A percentile compares a stretch with the other conserved stretches of the same genome.
Evolutionary conservation across 2,888 invertebrate species (phyloP).

Genomic region (Pristionchus japonicus): DNA sequence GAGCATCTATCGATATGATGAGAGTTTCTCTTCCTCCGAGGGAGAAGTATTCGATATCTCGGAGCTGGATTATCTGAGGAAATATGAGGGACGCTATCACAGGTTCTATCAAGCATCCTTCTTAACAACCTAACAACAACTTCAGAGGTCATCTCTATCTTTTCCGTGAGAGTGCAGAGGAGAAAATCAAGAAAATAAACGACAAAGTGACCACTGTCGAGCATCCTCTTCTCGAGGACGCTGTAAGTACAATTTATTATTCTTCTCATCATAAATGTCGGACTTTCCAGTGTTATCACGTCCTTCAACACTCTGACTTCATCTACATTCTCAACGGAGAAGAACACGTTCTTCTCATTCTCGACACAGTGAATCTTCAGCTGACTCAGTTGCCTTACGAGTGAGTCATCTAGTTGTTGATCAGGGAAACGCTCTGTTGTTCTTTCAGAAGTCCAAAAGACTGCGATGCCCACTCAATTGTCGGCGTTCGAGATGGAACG

Average conservation of each 20-base stretch:
- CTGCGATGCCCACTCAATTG: constrained; percentile 11
- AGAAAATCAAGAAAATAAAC: background rate
- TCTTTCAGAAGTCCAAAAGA: background rate
- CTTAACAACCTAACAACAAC: background rate
- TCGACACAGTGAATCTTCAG: background rate
- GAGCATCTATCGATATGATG: background rate
- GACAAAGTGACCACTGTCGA: background rate
- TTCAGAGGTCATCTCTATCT: background rate
- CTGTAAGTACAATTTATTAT: background rate
- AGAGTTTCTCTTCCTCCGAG: background rate
- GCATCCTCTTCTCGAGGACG: background rate
- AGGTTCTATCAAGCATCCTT: too few relatives aligned
- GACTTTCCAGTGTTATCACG: background rate
- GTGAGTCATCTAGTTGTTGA: background rate
- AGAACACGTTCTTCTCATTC: background rate
- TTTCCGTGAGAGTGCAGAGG: background rate
- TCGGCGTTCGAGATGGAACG: background rate
- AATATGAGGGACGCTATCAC: background rate
- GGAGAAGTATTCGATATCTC: constrained; percentile 1
- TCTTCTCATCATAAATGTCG: background rate
- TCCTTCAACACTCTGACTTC: constrained; percentile 1
- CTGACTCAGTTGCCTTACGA: background rate
- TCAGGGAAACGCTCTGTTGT: background rate
- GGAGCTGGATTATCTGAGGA: background rate
- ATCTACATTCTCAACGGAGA: constrained; percentile 31